Base-by-base conservation (phyloP, 30 jellyfish, hydroid and myxozoan genomes). In the Pelagia noctiluca region DNA sequence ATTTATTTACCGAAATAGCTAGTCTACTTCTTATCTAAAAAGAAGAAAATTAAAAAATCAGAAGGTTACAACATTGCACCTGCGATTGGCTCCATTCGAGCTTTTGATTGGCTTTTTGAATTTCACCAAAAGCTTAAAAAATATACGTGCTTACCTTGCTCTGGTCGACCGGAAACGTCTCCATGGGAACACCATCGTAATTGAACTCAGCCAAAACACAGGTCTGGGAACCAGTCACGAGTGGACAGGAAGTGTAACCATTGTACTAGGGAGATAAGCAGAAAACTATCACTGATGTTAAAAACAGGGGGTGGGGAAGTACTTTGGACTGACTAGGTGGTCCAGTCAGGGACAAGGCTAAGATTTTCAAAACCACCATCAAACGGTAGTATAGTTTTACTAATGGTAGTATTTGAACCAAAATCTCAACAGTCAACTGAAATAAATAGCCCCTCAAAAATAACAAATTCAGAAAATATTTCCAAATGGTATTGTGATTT, bases 201-300 rank as follows among this genome's bases (percentile, higher is more conserved):
- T 92, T 74, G 83, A 92, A 92, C 60, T 92, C 98, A 3, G 98
- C 98, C 34, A 92, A 35, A 31, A 92, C 85, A 67, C 98, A 92
- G 60, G 68, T 86, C 24, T 82, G 68, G 64, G 88, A 73, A 26
- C 91, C 89, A 24, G 98, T 92, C 2, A 92, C 35, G 31, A 92
- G 89, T 0, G 98, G 98, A 54, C 98, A 92, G 16, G 98, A 92
- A 31, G 98, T 87, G 71, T 92, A 92, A 33, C 98, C 98, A 65
- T 86, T 49, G 57, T 92, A 92, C 98, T 92, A 50, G 33, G 22
- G 42, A 0, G 57, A 3, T 11, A 25, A 19, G 24, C 28, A 64
- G 30, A 52, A 65, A 1, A 21, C 49, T 3, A n/a, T 0, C 13
- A 2, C 5, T 46, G 0, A 13, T 34, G 38, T 23, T 31, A 11